These are phyloP conservation scores for Lytechinus pictus DNA, from an alignment of 35 echinoderm and acorn worm species.

Conservation along the genomic window DNA sequence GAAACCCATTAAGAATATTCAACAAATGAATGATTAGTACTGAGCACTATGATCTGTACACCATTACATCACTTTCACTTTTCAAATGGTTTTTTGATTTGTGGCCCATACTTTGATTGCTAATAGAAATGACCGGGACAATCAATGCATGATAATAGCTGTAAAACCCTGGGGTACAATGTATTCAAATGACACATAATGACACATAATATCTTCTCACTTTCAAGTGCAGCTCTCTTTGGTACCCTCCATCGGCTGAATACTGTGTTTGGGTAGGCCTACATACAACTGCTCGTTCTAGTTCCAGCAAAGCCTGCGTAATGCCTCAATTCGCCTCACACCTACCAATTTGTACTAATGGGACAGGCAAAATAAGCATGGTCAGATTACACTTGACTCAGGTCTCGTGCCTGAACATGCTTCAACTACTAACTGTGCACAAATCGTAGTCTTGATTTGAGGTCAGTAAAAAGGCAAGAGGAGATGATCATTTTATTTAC, in stretches of 20 bases:
- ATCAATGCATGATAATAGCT: neutral
- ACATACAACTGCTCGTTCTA: neutral
- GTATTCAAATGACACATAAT: neutral
- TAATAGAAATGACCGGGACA: neutral
- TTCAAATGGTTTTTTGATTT: too few species aligned
- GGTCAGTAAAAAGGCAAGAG: neutral
- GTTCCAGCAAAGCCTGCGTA: neutral
- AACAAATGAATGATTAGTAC: too few species aligned
- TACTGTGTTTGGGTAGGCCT: neutral
- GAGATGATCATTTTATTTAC: neutral
- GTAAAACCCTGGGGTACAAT: neutral
- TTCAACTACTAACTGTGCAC: neutral
- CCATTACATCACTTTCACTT: too few species aligned
- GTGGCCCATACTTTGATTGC: neutral
- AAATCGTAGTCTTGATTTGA: neutral
- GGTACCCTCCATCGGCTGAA: neutral
- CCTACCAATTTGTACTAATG: constrained; percentile 45
- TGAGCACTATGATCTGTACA: too few species aligned
- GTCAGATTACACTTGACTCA: constrained; percentile 1
- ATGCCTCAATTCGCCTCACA: constrained; percentile 27
- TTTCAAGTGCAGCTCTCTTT: neutral
- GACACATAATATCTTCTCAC: neutral
- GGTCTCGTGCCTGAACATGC: neutral
- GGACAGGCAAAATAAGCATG: constrained; percentile 44
- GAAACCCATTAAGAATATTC: too few species aligned